Base-by-base conservation (phyloP, 2,113 vertebrate genomes). In the Copsychus sechellarum region DNA sequence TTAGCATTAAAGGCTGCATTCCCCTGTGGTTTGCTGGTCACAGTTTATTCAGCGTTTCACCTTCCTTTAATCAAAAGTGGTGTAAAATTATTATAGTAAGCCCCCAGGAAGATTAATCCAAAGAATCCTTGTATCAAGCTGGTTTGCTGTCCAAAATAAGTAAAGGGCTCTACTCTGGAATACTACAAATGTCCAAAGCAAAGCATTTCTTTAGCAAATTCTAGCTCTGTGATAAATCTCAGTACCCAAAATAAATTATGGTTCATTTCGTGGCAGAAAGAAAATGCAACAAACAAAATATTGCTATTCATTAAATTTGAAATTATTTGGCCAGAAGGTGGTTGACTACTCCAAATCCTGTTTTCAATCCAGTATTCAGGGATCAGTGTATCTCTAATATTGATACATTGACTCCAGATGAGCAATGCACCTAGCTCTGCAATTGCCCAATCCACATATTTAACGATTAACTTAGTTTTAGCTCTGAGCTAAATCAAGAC, bases 1-100 rank as follows among this genome's bases (percentile, higher is more conserved):
- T 90, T 82, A 82, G 58, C 76, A n/a, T 36, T 81, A 92, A 77
- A 94, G 78, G 33, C 58, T 36, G 51, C 43, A 83, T 95, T 65
- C 26, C 36, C 76, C 78, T 22, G n/a, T 61, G 77, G 36, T 88
- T 53, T 70, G 9, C 48, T 66, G 22, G 48, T 77, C 25, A 45
- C 51, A 79, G 62, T 74, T 91, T 42, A 25, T 80, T 86, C 40
- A 73, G 61, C 51, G 62, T 82, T 95, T 92, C 67, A 50, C 40
- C 43, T 86, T 88, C 58, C 26, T 60, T 45, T 84, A 66, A 70
- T 83, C 69, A 84, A 70, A 67, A 77, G 64, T 61, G 24, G 47
- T 85, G 36, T 47, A 86, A 93, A 92, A 21, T 71, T 26, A 47
- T 58, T 93, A 36, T 25, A 57, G 60, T 42, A 62, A 73, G 20